Percentiles rank a stretch among this genome's conserved stretches.
Evolutionary conservation across 2,113 vertebrate genomes (phyloP).

Genomic region (Strigops habroptila): DNA sequence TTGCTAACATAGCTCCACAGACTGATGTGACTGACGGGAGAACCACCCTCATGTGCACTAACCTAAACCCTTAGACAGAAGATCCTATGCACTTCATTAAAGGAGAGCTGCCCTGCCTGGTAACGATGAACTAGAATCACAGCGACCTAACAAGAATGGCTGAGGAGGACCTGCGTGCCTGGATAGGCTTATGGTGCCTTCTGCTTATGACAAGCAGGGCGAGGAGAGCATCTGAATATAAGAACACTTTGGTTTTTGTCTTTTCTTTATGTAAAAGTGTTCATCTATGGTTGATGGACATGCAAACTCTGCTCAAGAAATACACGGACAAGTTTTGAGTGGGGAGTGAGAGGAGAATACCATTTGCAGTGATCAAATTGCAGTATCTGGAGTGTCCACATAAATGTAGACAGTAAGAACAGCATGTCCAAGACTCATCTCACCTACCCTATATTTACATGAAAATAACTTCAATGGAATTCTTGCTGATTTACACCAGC

Average conservation of each 20-base stretch:
- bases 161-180: neutral
- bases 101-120: neutral
- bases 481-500: neutral
- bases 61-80: neutral
- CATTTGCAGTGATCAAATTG: neutral
- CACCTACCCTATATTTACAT: neutral
- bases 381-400: neutral
- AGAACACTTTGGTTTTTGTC: neutral
- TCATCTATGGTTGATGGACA: neutral
- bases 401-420: neutral
- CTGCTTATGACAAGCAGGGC: neutral
- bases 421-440: neutral
- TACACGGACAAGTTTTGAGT: neutral
- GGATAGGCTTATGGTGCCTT: neutral
- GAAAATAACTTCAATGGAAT: neutral
- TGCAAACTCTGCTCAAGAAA: neutral
- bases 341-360: neutral
- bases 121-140: neutral
- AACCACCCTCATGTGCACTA: neutral
- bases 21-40: neutral
- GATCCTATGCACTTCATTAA: neutral
- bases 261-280: neutral
- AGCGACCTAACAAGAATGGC: neutral
- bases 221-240: neutral
- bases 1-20: neutral